Percentiles rank a stretch among this genome's conserved stretches.
These are phyloP conservation scores for Siphonodentalium dalli DNA, from an alignment of 2,888 invertebrate species.

Conservation along the genomic window DNA sequence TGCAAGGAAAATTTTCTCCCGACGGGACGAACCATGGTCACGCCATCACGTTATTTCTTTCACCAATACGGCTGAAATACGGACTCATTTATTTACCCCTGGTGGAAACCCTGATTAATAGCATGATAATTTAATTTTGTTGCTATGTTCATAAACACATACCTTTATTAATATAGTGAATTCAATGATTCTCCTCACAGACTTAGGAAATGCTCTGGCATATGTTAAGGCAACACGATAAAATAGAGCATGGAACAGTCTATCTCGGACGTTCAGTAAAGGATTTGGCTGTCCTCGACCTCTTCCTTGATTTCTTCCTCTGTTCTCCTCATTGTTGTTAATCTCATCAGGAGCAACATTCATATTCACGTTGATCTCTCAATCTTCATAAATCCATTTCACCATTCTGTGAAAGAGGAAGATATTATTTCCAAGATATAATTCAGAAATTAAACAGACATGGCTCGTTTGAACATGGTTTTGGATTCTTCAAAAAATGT, in stretches of 20 bases:
- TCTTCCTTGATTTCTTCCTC: slow-evolving; percentile 21
- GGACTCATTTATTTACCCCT: no score
- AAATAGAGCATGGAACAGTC: slow-evolving; percentile 93
- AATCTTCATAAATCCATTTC: slow-evolving; percentile 14
- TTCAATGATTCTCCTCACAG: slow-evolving; percentile 82
- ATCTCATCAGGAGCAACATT: no score
- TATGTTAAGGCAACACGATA: slow-evolving; percentile 89
- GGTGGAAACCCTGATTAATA: not conserved
- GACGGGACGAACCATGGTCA: no score
- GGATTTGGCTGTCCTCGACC: slow-evolving; percentile 50
- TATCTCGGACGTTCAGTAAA: slow-evolving; percentile 76
- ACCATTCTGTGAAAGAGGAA: not conserved
- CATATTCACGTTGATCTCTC: slow-evolving; percentile 32
- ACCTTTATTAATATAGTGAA: slow-evolving; percentile 83
- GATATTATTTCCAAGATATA: not conserved
- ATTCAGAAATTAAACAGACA: not conserved
- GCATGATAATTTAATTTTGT: no score
- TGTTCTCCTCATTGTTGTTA: slow-evolving; percentile 30
- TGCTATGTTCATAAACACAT: no score
- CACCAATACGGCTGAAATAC: not conserved
- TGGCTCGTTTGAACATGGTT: no score
- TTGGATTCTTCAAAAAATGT: no score
- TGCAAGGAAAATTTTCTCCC: no score
- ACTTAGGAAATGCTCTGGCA: slow-evolving; percentile 84
- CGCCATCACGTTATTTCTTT: no score